Percentiles rank a stretch among this genome's conserved stretches.
Conservation (phyloP, 2,113 vertebrate genomes). For the Emydocephalus ijimae region DNA sequence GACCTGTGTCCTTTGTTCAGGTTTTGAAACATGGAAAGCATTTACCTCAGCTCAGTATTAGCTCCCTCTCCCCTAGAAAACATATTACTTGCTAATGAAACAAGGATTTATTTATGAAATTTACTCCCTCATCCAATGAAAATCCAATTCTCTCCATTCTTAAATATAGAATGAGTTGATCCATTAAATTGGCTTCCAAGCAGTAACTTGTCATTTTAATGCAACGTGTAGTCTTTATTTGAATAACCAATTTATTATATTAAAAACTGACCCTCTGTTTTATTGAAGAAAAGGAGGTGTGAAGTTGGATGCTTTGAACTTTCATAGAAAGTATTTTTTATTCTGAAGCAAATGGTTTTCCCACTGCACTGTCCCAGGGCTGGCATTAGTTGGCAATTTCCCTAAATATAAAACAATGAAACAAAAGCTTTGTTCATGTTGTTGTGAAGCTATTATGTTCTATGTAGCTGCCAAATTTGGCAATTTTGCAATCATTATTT, state of each 20-base stretch:
- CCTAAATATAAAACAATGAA: constrained; percentile 29
- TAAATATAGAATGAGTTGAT: constrained; percentile 38
- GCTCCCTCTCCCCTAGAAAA: not conserved
- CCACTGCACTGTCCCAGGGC: constrained; percentile 20
- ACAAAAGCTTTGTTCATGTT: constrained; percentile 33
- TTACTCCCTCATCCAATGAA: not conserved
- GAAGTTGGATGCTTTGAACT: constrained; percentile 32
- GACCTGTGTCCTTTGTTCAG: not conserved
- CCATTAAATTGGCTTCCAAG: not conserved
- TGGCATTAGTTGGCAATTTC: constrained; percentile 34
- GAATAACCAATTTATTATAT: not conserved
- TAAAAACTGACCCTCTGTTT: constrained; percentile 14
- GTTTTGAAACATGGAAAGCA: not conserved
- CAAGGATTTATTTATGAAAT: not conserved
- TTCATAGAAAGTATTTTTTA: constrained; percentile 21
- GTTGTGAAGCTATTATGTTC: constrained; percentile 33
- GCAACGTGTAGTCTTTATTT: not conserved
- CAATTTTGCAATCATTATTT: constrained; percentile 38
- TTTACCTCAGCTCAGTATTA: not conserved
- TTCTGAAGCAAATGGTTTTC: constrained; percentile 28
- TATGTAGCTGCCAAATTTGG: constrained; percentile 43
- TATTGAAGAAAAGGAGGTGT: constrained; percentile 26
- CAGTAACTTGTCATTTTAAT: not conserved
- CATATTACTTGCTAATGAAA: constrained; percentile 3
- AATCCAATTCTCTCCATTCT: constrained; percentile 6